Percentiles rank a stretch among this genome's conserved stretches.
phyloP scores from a whole-genome alignment of 1,140 invertebrate species.

The Lepidurus packardi region DNA sequence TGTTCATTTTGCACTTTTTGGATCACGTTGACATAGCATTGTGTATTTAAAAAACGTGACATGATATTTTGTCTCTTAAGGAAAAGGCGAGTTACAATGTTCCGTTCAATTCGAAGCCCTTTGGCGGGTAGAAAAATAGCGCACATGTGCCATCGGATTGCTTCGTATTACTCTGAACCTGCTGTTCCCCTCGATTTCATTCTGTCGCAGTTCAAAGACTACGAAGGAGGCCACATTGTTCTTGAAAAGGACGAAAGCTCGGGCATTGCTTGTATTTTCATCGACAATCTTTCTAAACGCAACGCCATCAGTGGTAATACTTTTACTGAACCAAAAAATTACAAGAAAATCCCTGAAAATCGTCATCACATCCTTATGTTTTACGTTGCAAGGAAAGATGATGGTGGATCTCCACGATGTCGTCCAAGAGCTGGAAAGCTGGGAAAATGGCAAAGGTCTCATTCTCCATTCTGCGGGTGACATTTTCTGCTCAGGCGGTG shows the following conservation, averaged over 20 bases:
- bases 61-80: not conserved
- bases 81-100: not conserved
- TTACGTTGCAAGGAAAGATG: conserved; percentile 51
- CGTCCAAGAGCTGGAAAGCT: conserved; percentile 47
- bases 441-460: conserved; percentile 53
- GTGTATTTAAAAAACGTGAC: no score
- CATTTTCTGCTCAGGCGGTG: conserved; percentile 57
- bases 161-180: conserved; percentile 18
- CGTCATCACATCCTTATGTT: conserved; percentile 37
- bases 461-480: conserved; percentile 48
- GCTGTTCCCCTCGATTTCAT: not conserved
- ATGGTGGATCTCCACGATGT: conserved; percentile 53
- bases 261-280: conserved; percentile 48
- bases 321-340: not conserved
- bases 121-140: not conserved
- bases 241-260: conserved; percentile 45
- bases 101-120: not conserved
- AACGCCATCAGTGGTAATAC: conserved; percentile 49
- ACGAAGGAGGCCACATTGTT: conserved; percentile 46
- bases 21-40: no score
- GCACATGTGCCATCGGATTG: not conserved
- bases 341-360: not conserved
- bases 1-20: no score
- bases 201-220: conserved; percentile 26
- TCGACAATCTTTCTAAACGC: conserved; percentile 48